phyloP scores from a whole-genome alignment of 2,113 vertebrate species.

The Corapipo altera region DNA sequence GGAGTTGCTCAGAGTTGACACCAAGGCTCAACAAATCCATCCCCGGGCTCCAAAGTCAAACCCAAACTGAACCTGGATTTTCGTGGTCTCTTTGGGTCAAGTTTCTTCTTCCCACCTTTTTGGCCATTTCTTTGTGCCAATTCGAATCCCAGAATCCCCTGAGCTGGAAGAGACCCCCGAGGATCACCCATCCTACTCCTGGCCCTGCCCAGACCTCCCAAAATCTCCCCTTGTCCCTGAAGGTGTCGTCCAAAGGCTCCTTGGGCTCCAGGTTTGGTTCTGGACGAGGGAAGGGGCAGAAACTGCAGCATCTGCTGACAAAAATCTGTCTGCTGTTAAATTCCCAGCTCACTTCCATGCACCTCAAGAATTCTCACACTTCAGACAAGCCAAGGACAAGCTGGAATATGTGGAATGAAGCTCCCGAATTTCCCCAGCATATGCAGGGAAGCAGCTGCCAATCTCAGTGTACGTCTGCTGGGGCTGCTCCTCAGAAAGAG shows the following conservation, averaged over 20 bases:
- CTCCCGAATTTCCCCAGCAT: neutral
- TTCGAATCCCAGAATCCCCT: neutral
- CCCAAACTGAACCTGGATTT: fast-evolving
- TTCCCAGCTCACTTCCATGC: neutral
- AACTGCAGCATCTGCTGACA: neutral
- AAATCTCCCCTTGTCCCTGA: neutral
- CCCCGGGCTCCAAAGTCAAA: too few species aligned
- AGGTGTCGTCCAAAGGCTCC: fast-evolving
- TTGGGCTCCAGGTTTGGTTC: neutral
- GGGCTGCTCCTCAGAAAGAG: neutral
- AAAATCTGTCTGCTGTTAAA: neutral
- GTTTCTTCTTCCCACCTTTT: neutral
- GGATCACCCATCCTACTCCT: neutral
- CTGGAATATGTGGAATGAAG: neutral
- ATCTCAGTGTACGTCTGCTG: neutral
- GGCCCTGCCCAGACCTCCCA: neutral
- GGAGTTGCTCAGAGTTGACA: neutral
- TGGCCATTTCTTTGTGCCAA: neutral
- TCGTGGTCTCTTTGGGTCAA: fast-evolving
- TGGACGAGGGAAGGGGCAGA: neutral
- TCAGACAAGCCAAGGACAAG: neutral
- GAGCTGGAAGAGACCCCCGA: neutral
- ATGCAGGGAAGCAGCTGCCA: conserved; percentile 43
- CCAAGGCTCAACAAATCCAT: neutral
- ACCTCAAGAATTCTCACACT: neutral